Percentiles rank a stretch among this genome's conserved stretches.
phyloP scores from a whole-genome alignment of 2,888 invertebrate genomes.

The Oscheius myriophilus region DNA sequence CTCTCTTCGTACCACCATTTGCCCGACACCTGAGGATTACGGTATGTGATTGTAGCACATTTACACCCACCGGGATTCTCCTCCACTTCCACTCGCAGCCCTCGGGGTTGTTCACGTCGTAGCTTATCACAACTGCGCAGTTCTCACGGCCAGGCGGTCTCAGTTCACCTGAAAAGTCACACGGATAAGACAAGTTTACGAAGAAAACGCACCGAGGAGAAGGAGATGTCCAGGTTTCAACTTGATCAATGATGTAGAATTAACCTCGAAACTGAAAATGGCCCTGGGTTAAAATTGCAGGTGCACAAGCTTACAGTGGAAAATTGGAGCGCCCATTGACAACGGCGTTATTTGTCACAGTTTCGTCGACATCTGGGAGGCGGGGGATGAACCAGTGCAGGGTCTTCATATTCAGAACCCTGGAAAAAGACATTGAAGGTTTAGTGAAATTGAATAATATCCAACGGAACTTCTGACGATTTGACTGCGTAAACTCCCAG shows the following conservation, averaged over 20 bases:
- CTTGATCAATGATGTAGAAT: constrained; percentile 13
- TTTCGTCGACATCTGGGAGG: constrained; percentile 15
- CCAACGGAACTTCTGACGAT: no score
- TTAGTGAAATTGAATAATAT: background rate
- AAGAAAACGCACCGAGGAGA: background rate
- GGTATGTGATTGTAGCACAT: background rate
- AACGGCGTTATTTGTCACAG: background rate
- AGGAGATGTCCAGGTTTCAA: constrained; percentile 12
- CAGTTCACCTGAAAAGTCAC: no score
- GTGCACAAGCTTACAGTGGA: background rate
- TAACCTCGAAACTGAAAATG: constrained; percentile 5
- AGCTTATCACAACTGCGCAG: constrained; percentile 12
- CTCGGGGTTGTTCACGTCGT: constrained; percentile 9
- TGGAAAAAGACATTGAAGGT: constrained; percentile 1
- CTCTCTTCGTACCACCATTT: constrained; percentile 9
- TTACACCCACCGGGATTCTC: background rate
- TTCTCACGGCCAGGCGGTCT: constrained; percentile 6
- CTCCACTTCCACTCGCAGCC: constrained; percentile 18
- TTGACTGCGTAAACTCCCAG: no score
- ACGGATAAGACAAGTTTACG: no score
- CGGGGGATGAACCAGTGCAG: constrained; percentile 19
- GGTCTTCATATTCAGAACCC: constrained; percentile 18
- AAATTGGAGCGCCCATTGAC: constrained; percentile 1
- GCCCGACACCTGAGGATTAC: background rate
- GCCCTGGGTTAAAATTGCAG: background rate